Conservation (phyloP, 2,888 invertebrate species). For the Drosophila setosimentum region DNA sequence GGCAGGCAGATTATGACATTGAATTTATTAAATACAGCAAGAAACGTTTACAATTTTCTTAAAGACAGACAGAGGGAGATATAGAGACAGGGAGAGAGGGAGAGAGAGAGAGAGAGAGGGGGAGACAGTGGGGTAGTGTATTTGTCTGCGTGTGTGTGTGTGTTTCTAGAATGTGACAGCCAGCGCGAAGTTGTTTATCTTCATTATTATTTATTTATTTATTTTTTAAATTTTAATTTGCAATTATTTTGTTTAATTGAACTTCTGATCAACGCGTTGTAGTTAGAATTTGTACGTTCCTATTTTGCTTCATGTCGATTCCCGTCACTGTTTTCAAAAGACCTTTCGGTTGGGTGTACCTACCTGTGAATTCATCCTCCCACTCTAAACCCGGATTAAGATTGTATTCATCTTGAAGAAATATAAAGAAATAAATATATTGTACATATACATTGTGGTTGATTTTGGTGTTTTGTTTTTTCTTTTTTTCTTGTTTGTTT, state of each 20-base stretch:
- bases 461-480: slow-evolving; percentile 40
- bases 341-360: slow-evolving; percentile 86
- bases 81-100: not conserved
- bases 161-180: slow-evolving; percentile 45
- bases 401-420: slow-evolving; percentile 99
- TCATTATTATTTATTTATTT: slow-evolving; percentile 23
- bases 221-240: slow-evolving; percentile 13
- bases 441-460: slow-evolving; percentile 66
- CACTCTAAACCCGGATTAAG: slow-evolving; percentile 99
- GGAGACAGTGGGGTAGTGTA: slow-evolving; percentile 15
- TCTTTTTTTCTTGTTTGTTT: slow-evolving; percentile 8
- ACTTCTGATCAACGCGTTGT: slow-evolving; percentile 27
- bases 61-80: not conserved
- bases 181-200: slow-evolving; percentile 46
- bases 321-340: slow-evolving; percentile 78
- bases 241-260: slow-evolving; percentile 3
- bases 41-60: slow-evolving; percentile 4
- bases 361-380: slow-evolving; percentile 99
- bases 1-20: slow-evolving; percentile 21
- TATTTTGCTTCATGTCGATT: slow-evolving; percentile 86
- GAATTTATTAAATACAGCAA: slow-evolving; percentile 13
- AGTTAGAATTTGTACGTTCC: slow-evolving; percentile 83
- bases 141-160: slow-evolving; percentile 25
- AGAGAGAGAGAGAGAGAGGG: slow-evolving; percentile 1
- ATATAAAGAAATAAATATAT: slow-evolving; percentile 82